These are phyloP conservation scores for Hyles lineata DNA, from an alignment of 2,888 invertebrate genomes.

Conservation along the genomic window DNA sequence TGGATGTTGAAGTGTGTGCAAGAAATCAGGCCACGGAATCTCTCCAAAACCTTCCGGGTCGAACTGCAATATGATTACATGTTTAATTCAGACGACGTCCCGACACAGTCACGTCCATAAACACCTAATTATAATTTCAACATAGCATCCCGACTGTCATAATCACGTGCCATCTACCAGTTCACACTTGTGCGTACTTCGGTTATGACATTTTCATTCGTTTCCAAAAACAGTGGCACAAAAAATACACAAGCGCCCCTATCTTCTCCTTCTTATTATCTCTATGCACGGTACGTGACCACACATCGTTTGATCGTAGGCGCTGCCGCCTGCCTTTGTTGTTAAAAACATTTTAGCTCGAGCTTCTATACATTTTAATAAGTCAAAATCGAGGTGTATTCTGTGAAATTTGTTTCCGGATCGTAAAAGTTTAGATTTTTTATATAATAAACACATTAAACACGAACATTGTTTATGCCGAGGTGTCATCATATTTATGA, in stretches of 20 bases:
- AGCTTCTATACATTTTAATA: slow-evolving; percentile 82
- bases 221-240: slow-evolving; percentile 73
- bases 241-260: slow-evolving; percentile 74
- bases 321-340: slow-evolving; percentile 72
- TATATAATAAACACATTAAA: slow-evolving; percentile 56
- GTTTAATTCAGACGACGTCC: slow-evolving; percentile 24
- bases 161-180: slow-evolving; percentile 60
- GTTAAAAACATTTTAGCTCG: slow-evolving; percentile 67
- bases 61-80: slow-evolving; percentile 84
- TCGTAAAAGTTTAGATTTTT: slow-evolving; percentile 69
- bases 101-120: slow-evolving; percentile 59
- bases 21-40: slow-evolving; percentile 94
- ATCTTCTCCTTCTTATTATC: slow-evolving; percentile 69
- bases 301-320: slow-evolving; percentile 68
- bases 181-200: slow-evolving; percentile 67
- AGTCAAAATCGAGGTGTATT: slow-evolving; percentile 70
- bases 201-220: slow-evolving; percentile 62
- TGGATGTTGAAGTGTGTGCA: slow-evolving; percentile 90
- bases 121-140: slow-evolving; percentile 63
- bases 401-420: slow-evolving; percentile 74
- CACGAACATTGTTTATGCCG: slow-evolving; percentile 24
- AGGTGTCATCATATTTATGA: slow-evolving; percentile 45
- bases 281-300: slow-evolving; percentile 76
- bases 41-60: slow-evolving; percentile 97
- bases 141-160: slow-evolving; percentile 62